These are phyloP conservation scores for Muraenolepis orangiensis DNA, from an alignment of 2,797 vertebrate species.

Conservation along the genomic window DNA sequence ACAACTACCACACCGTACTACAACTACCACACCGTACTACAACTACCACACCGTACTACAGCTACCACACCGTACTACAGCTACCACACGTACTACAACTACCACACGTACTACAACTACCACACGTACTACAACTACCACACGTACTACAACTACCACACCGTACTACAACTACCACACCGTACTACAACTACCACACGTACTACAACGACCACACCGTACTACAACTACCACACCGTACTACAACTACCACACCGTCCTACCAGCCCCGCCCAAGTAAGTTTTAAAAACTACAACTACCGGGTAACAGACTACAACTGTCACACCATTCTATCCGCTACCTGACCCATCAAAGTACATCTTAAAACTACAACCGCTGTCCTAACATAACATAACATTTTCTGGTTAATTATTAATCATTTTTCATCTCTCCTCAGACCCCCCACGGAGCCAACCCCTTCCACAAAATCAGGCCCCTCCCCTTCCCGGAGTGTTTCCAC, in stretches of 20 bases:
- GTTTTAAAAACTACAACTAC: slow-evolving; percentile 33
- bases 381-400: background rate
- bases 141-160: too few species aligned
- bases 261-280: slow-evolving; percentile 93
- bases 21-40: too few species aligned
- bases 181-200: too few species aligned
- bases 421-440: slow-evolving; percentile 65
- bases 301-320: slow-evolving; percentile 39
- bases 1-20: too few species aligned
- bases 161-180: too few species aligned
- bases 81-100: too few species aligned
- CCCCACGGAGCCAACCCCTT: slow-evolving; percentile 74
- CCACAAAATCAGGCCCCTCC: slow-evolving; percentile 66
- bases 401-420: slow-evolving; percentile 6
- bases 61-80: too few species aligned
- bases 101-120: slow-evolving; percentile 69
- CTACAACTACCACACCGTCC: slow-evolving; percentile 98
- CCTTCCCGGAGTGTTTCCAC: slow-evolving; percentile 71
- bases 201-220: slow-evolving; percentile 96
- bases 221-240: slow-evolving; percentile 38
- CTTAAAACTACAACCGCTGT: background rate
- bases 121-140: slow-evolving; percentile 89
- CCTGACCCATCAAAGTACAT: background rate
- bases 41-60: too few species aligned
- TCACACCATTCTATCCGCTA: slow-evolving; percentile 37